phyloP scores from a whole-genome alignment of 1,140 invertebrate species.

The Melanaphis sacchari region DNA sequence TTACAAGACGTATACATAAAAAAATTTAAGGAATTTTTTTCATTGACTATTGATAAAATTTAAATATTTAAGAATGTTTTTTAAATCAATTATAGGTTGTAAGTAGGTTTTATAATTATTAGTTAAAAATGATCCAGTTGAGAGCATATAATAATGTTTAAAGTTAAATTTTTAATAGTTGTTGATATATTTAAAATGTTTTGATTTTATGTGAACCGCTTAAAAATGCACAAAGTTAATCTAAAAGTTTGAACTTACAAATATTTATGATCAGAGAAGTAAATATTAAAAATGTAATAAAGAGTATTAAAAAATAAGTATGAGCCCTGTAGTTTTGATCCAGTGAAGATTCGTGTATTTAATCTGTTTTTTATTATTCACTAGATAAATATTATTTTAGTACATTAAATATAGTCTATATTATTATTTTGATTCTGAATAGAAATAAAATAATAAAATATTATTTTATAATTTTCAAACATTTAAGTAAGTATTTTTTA shows the following conservation, averaged over 20 bases:
- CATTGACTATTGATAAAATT: too few species aligned
- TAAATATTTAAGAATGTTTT: too few species aligned
- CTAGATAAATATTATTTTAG: neutral
- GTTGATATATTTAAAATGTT: neutral
- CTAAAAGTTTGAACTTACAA: neutral
- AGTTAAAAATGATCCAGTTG: too few species aligned
- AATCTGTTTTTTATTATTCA: neutral
- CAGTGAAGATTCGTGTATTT: neutral
- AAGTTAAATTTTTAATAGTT: neutral
- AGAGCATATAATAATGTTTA: neutral
- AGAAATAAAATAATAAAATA: neutral
- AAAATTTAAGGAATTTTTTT: too few species aligned
- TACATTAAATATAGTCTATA: neutral
- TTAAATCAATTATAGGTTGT: too few species aligned
- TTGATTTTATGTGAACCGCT: neutral
- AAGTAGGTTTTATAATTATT: too few species aligned
- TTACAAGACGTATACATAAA: too few species aligned
- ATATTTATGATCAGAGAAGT: neutral
- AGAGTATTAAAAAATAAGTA: neutral
- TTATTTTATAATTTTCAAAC: neutral
- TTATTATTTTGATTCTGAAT: neutral
- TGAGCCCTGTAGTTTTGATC: neutral
- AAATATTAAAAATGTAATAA: neutral
- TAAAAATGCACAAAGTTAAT: neutral
- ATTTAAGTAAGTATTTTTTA: neutral